Percentiles rank a stretch among this genome's conserved stretches.
These are phyloP conservation scores for Syritta pipiens DNA, from an alignment of 2,888 invertebrate species.

Conservation along the genomic window DNA sequence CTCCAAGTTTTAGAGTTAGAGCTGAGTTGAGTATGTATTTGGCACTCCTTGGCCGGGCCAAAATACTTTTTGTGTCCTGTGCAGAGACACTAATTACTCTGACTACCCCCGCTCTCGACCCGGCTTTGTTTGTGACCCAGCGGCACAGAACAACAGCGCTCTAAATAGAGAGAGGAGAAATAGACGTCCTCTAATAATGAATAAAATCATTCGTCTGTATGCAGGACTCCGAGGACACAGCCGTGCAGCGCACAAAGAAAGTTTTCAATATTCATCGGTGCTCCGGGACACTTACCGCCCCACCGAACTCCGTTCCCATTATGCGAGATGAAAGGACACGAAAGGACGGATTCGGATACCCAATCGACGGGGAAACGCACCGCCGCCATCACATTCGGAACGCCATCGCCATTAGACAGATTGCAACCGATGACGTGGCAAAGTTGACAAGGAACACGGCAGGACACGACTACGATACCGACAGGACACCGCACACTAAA, in stretches of 20 bases:
- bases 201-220: slow-evolving; percentile 72
- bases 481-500: slow-evolving; percentile 72
- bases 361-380: slow-evolving; percentile 72
- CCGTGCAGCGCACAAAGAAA: slow-evolving; percentile 10
- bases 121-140: too few species aligned
- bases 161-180: too few species aligned
- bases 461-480: too few species aligned
- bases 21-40: too few species aligned
- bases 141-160: too few species aligned
- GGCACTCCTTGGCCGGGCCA: not conserved
- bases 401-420: slow-evolving; percentile 74
- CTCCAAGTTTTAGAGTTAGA: too few species aligned
- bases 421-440: slow-evolving; percentile 72
- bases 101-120: not conserved
- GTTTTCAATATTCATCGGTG: not conserved
- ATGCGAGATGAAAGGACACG: slow-evolving; percentile 72
- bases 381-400: slow-evolving; percentile 59
- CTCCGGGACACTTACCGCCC: slow-evolving; percentile 69
- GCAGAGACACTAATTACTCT: slow-evolving; percentile 71
- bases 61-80: not conserved
- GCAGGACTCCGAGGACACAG: slow-evolving; percentile 62
- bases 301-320: slow-evolving; percentile 72
- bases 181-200: slow-evolving; percentile 74
- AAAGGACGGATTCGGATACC: slow-evolving; percentile 71
- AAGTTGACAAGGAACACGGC: slow-evolving; percentile 72